Evolutionary conservation across 2,113 vertebrate species (phyloP).

Genomic region (Hylia prasina): DNA sequence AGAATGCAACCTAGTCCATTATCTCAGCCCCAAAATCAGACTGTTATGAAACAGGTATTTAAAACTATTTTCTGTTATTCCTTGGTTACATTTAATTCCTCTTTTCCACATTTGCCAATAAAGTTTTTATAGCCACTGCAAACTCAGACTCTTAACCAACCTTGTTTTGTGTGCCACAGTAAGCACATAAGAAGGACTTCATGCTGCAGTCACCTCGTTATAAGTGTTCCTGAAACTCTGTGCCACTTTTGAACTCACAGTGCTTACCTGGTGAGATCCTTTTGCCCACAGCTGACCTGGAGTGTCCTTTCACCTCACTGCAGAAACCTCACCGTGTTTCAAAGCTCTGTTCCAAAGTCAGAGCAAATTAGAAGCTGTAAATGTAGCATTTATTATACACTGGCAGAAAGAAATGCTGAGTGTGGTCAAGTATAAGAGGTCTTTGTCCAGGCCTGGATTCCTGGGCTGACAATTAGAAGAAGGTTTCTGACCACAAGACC

Average conservation of each 20-base stretch:
- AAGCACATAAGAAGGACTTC: background rate
- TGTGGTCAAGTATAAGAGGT: background rate
- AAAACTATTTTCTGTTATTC: conserved; percentile 8
- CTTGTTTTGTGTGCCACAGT: background rate
- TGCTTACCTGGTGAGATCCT: background rate
- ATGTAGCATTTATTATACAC: background rate
- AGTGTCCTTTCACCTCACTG: background rate
- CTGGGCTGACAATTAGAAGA: background rate
- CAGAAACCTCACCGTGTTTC: background rate
- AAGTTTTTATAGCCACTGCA: background rate
- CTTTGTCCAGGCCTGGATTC: background rate
- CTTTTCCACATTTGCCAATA: background rate
- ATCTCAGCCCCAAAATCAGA: background rate
- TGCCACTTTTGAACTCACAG: background rate
- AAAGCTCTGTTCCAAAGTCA: background rate
- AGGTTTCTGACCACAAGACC: conserved; percentile 1
- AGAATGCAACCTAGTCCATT: background rate
- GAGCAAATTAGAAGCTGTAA: background rate
- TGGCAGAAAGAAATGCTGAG: background rate
- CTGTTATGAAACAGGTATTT: conserved; percentile 7
- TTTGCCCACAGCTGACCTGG: background rate
- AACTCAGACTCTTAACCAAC: background rate
- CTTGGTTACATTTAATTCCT: conserved; percentile 1
- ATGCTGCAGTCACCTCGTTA: background rate
- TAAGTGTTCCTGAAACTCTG: background rate